phyloP scores from a whole-genome alignment of 2,888 invertebrate species.

The Stegana nigrithorax region DNA sequence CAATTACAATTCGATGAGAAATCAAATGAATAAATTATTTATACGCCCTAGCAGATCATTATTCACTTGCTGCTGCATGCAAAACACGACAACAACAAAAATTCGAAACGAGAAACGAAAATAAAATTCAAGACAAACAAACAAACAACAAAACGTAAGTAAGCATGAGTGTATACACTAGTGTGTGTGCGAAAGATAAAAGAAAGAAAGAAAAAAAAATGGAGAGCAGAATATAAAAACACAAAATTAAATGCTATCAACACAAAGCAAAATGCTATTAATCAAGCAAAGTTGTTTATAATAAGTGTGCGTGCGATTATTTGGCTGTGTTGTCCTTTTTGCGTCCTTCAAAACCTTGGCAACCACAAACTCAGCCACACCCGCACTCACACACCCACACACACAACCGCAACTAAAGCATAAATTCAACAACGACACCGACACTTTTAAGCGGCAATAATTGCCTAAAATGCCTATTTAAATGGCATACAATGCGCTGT shows the following conservation, averaged over 20 bases:
- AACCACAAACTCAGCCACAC: no score
- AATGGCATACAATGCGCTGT: conserved; percentile 37
- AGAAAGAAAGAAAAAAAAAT: background rate
- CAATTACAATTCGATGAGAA: background rate
- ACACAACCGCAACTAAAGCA: conserved; percentile 23
- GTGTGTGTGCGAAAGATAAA: no score
- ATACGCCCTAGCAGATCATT: conserved; percentile 3
- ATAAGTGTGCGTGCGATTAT: background rate
- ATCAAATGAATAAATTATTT: conserved; percentile 16
- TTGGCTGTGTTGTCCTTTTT: background rate
- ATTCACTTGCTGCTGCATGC: background rate
- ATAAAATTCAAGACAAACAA: no score
- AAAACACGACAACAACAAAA: no score
- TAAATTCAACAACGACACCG: conserved; percentile 28
- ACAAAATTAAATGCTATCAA: conserved; percentile 11
- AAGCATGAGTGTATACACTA: no score
- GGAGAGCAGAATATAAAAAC: background rate
- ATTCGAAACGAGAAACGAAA: no score
- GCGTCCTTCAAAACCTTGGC: background rate
- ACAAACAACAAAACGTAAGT: no score
- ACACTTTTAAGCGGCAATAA: conserved; percentile 40
- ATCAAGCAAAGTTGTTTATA: no score
- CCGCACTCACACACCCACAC: background rate
- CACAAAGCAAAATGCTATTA: conserved; percentile 14
- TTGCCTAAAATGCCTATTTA: conserved; percentile 49